These are phyloP conservation scores for Todiramphus chloris DNA, from an alignment of 2,113 vertebrate genomes.

Conservation along the genomic window DNA sequence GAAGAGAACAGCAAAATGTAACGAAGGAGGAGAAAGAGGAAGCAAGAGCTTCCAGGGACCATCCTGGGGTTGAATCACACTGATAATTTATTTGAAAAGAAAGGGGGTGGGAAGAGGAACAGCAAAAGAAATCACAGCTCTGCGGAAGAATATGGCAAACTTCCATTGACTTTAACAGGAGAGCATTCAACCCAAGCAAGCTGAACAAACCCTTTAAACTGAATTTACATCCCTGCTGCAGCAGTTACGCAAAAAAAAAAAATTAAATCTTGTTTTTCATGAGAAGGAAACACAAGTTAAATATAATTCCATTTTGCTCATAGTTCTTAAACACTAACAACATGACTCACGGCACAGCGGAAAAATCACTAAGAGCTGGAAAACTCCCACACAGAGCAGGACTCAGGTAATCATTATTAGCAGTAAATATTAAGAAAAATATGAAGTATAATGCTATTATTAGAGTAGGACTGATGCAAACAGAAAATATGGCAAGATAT, in stretches of 20 bases:
- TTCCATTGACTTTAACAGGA: not conserved
- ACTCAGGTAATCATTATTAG: not conserved
- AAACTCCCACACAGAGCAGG: not conserved
- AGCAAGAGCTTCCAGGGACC: not conserved
- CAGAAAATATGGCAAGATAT: not conserved
- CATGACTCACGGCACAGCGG: not conserved
- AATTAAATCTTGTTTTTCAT: not conserved
- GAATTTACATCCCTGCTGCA: not conserved
- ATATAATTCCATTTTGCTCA: not conserved
- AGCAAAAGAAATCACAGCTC: not conserved
- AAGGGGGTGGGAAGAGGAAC: not conserved
- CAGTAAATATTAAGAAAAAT: slow-evolving; percentile 3
- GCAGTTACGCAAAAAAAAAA: not conserved
- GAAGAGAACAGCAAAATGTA: not conserved
- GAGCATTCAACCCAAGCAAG: slow-evolving; percentile 1
- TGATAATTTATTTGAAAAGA: slow-evolving; percentile 27
- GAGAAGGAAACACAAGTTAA: not conserved
- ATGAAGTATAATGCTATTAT: not conserved
- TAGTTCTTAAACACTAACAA: slow-evolving; percentile 17
- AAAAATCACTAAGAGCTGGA: slow-evolving; percentile 19
- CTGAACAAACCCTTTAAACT: not conserved
- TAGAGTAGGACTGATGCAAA: not conserved
- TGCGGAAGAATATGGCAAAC: not conserved
- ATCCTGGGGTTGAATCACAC: not conserved
- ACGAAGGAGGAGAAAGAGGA: not conserved